Percentiles rank a stretch among this genome's conserved stretches.
Evolutionary conservation across 1,140 invertebrate genomes (phyloP).

Genomic region (Glossosoma conforme): DNA sequence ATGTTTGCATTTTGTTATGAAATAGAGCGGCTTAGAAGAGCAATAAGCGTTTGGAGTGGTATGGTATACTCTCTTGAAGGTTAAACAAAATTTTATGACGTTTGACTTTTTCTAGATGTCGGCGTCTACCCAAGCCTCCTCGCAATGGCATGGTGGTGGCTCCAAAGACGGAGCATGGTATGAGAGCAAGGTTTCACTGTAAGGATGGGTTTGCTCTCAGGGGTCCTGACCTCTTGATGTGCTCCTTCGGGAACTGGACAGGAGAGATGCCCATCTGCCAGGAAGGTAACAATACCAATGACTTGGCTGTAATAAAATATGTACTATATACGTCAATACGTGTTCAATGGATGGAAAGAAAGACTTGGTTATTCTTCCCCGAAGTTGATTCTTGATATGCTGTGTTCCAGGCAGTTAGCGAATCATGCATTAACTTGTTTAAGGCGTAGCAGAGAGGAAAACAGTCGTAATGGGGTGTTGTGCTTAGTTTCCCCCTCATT

Average conservation of each 20-base stretch:
- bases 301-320: too few species aligned
- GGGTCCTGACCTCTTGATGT: conserved; percentile 69
- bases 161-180: conserved; percentile 91
- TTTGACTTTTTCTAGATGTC: conserved; percentile 69
- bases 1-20: too few species aligned
- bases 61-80: conserved; percentile 2
- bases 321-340: too few species aligned
- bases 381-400: too few species aligned
- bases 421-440: too few species aligned
- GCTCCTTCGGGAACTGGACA: conserved; percentile 90
- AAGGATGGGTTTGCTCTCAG: conserved; percentile 83
- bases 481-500: too few species aligned
- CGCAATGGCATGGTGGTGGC: conserved; percentile 93
- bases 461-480: too few species aligned
- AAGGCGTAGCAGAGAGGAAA: too few species aligned
- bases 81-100: conserved; percentile 3
- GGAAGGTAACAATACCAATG: conserved; percentile 58
- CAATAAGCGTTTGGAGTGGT: conserved; percentile 3
- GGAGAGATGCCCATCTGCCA: conserved; percentile 78
- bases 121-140: conserved; percentile 79
- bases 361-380: too few species aligned
- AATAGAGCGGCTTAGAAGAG: too few species aligned
- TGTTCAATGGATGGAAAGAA: too few species aligned
- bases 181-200: conserved; percentile 87
- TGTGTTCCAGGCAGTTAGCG: too few species aligned